Evolutionary conservation across 2,113 vertebrate genomes (phyloP).

Genomic region (Gobio gobio): DNA sequence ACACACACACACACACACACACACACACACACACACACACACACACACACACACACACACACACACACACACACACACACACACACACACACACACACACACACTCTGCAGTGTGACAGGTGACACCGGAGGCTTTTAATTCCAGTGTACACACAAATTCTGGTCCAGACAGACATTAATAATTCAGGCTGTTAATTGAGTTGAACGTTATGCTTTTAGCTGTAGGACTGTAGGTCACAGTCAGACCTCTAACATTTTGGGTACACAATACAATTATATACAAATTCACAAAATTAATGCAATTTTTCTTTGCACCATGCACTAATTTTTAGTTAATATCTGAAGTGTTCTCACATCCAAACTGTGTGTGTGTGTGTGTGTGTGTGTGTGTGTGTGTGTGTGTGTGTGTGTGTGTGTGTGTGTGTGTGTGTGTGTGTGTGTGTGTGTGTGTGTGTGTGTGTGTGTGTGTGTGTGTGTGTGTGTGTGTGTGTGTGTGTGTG

Average conservation of each 20-base stretch:
- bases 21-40: too few species aligned
- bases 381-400: not conserved
- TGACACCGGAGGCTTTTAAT: slow-evolving; percentile 84
- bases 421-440: not conserved
- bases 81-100: slow-evolving; percentile 7
- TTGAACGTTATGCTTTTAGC: slow-evolving; percentile 78
- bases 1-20: too few species aligned
- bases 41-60: slow-evolving; percentile 4
- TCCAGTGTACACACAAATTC: slow-evolving; percentile 83
- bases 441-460: not conserved
- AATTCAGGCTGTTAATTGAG: slow-evolving; percentile 80
- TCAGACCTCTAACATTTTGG: not conserved
- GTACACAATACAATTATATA: not conserved
- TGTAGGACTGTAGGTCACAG: slow-evolving; percentile 61
- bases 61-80: slow-evolving; percentile 17
- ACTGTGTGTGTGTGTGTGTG: not conserved
- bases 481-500: not conserved
- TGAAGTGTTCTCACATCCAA: not conserved
- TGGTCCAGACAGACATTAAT: slow-evolving; percentile 80
- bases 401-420: too few species aligned
- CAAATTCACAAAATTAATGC: not conserved
- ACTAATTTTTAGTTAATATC: not conserved
- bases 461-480: not conserved
- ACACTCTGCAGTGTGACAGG: slow-evolving; percentile 67
- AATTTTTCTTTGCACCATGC: not conserved